Percentiles rank a stretch among this genome's conserved stretches.
phyloP scores from a whole-genome alignment of 2,888 invertebrate species.

The Camponotus fellah region DNA sequence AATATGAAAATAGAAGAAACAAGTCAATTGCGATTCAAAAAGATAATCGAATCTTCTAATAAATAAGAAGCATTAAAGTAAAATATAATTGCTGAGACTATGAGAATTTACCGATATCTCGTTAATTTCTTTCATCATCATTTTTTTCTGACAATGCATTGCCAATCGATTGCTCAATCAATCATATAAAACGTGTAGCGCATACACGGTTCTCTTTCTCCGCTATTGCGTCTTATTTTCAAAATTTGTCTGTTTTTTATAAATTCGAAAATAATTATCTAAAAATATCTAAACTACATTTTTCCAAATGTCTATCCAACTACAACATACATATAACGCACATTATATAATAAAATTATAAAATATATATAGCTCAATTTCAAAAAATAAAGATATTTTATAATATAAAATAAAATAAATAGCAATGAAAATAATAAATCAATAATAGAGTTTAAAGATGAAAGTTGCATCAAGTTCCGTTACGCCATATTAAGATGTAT shows the following conservation, averaged over 20 bases:
- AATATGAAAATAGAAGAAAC: background rate
- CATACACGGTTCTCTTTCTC: constrained; percentile 11
- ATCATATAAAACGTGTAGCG: constrained; percentile 3
- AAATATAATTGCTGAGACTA: background rate
- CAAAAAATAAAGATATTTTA: background rate
- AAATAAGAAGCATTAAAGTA: constrained; percentile 22
- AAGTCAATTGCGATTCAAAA: background rate
- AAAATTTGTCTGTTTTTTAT: background rate
- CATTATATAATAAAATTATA: constrained; percentile 23
- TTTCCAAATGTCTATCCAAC: constrained; percentile 25
- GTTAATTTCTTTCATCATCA: constrained; percentile 2
- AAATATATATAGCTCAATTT: constrained; percentile 7
- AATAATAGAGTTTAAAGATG: constrained; percentile 1
- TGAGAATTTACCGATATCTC: constrained; percentile 20
- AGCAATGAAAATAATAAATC: background rate
- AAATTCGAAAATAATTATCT: constrained; percentile 12
- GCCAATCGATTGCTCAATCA: constrained; percentile 7
- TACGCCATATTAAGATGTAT: background rate
- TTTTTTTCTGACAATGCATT: background rate
- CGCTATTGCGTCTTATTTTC: background rate
- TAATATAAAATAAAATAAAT: constrained; percentile 9
- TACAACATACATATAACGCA: constrained; percentile 1
- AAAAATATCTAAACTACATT: constrained; percentile 28
- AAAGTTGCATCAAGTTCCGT: background rate
- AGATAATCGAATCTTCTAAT: constrained; percentile 4